A percentile compares a stretch with the other conserved stretches of the same genome.
Conservation (phyloP, 64 coral and sea anemone species). For the Pocillopora verrucosa region DNA sequence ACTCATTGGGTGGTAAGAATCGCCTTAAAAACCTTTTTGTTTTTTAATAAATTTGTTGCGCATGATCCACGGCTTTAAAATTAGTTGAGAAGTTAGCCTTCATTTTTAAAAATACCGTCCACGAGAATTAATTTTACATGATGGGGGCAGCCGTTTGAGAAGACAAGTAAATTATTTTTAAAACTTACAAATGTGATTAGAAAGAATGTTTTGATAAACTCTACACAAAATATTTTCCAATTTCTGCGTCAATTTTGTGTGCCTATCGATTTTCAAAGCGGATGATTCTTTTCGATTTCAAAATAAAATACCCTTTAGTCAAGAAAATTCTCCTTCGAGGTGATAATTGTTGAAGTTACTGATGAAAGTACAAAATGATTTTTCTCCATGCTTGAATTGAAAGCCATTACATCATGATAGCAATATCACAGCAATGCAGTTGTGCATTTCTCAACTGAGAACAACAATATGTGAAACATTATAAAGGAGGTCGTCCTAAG, state of each 20-base stretch:
- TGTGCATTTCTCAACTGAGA: not conserved
- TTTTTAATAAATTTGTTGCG: not conserved
- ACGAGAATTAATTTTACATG: too few relatives aligned
- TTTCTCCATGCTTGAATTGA: not conserved
- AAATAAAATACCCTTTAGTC: not conserved
- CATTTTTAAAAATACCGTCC: not conserved
- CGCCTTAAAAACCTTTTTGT: not conserved
- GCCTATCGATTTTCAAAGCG: not conserved
- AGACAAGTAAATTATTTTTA: slow-evolving; percentile 18
- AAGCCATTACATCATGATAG: not conserved
- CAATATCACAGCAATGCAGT: not conserved
- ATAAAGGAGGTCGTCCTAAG: not conserved
- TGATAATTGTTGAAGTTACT: not conserved
- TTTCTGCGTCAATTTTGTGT: not conserved
- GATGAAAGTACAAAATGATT: not conserved
- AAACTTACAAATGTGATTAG: slow-evolving; percentile 1
- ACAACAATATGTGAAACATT: not conserved
- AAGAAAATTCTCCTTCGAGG: not conserved
- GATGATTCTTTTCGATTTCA: too few relatives aligned
- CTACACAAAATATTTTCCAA: not conserved
- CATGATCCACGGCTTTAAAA: too few relatives aligned
- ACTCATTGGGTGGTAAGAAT: not conserved
- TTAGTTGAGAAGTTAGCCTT: too few relatives aligned
- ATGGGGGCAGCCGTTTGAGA: not conserved
- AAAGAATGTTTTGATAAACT: not conserved